Evolutionary conservation across 2,113 vertebrate genomes (phyloP).

Genomic region (Cyanoderma ruficeps): DNA sequence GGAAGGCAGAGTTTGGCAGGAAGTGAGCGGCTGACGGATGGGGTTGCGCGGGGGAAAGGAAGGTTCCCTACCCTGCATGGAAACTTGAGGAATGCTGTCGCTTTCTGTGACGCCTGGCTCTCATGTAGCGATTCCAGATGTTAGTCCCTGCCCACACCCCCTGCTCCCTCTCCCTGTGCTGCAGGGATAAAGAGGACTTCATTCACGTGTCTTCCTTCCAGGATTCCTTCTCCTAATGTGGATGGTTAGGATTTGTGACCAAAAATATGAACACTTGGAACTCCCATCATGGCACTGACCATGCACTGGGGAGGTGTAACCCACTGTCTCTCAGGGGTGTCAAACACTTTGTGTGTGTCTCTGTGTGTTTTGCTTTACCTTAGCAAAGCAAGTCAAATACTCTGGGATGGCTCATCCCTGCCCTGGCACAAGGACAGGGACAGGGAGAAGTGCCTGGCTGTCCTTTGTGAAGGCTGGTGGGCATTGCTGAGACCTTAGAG

Average conservation of each 20-base stretch:
- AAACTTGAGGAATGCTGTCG: constrained; percentile 84
- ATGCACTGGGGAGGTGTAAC: not conserved
- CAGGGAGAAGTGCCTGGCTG: not conserved
- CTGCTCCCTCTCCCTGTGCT: constrained; percentile 74
- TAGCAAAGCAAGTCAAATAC: not conserved
- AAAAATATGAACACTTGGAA: not conserved
- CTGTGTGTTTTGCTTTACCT: not conserved
- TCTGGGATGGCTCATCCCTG: not conserved
- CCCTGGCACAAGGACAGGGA: not conserved
- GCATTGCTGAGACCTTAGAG: not conserved
- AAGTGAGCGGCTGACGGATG: constrained; percentile 80
- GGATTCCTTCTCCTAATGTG: not conserved
- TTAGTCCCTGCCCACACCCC: constrained; percentile 72
- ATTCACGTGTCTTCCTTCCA: not conserved
- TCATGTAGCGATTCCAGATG: constrained; percentile 94
- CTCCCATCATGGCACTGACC: not conserved
- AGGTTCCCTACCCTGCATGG: constrained; percentile 83
- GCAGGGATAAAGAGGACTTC: constrained; percentile 80
- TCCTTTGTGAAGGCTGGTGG: not conserved
- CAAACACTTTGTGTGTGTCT: not conserved
- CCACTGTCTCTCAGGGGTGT: not conserved
- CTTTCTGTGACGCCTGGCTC: constrained; percentile 80
- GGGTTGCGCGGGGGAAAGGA: constrained; percentile 74
- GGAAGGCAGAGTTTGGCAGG: constrained; percentile 89
- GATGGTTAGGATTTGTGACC: not conserved